Evolutionary conservation across 2,888 invertebrate genomes (phyloP).

Genomic region (Tuberolachnus salignus): DNA sequence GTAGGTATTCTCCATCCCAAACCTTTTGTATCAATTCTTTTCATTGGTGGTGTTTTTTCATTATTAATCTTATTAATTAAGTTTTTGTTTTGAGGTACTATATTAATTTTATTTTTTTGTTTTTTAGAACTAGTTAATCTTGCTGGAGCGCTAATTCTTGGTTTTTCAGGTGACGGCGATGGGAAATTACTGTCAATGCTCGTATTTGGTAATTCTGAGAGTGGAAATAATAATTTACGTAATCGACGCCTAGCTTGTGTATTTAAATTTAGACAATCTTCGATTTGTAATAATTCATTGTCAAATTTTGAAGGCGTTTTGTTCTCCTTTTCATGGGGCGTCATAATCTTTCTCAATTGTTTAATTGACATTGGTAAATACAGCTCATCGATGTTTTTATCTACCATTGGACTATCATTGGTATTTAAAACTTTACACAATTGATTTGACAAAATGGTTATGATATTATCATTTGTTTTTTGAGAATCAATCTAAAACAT

Average conservation of each 20-base stretch:
- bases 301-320: conserved; percentile 12
- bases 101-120: not conserved
- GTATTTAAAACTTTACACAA: conserved; percentile 23
- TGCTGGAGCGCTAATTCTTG: conserved; percentile 37
- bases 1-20: conserved; percentile 38
- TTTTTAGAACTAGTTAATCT: conserved; percentile 29
- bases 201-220: not conserved
- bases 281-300: conserved; percentile 36
- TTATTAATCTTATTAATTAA: not conserved
- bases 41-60: conserved; percentile 16
- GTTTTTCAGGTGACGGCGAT: conserved; percentile 32
- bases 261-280: conserved; percentile 40
- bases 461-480: conserved; percentile 30
- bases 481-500: conserved; percentile 15
- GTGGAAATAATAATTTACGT: conserved; percentile 41
- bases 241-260: conserved; percentile 24
- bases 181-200: conserved; percentile 36
- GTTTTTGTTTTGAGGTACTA: not conserved
- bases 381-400: conserved; percentile 26
- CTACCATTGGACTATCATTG: conserved; percentile 19
- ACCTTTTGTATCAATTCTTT: not conserved
- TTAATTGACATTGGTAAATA: conserved; percentile 44
- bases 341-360: conserved; percentile 29
- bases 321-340: conserved; percentile 16
- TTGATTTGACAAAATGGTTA: conserved; percentile 16